A percentile compares a stretch with the other conserved stretches of the same genome.
Evolutionary conservation across 1,140 invertebrate genomes (phyloP).

Genomic region (Lethrus apterus): DNA sequence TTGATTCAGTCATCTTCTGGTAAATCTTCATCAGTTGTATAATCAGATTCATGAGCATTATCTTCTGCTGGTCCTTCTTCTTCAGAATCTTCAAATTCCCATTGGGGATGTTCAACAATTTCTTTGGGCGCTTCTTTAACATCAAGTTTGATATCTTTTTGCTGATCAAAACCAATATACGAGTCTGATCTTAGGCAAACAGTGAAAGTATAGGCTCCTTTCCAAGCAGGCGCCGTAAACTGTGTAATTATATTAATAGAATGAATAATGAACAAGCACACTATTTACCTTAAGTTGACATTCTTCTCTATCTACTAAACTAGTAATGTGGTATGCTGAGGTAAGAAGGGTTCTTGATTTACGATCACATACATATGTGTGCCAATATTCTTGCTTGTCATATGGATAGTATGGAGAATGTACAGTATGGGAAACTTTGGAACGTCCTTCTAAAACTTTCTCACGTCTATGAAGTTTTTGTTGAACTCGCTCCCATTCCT

Average conservation of each 20-base stretch:
- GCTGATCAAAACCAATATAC: constrained; percentile 87
- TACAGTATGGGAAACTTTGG: constrained; percentile 84
- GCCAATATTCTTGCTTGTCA: constrained; percentile 99
- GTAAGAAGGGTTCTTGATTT: constrained; percentile 86
- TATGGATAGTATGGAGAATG: constrained; percentile 94
- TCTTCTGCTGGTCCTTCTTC: constrained; percentile 70
- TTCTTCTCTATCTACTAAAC: constrained; percentile 71
- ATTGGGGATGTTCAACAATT: constrained; percentile 87
- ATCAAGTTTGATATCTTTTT: constrained; percentile 90
- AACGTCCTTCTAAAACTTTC: constrained; percentile 83
- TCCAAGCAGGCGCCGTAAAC: constrained; percentile 91
- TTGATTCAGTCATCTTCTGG: constrained; percentile 32
- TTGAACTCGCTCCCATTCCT: constrained; percentile 54
- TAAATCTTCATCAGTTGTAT: constrained; percentile 64
- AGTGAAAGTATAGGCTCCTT: constrained; percentile 88
- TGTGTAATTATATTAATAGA: constrained; percentile 19
- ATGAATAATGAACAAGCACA: background rate
- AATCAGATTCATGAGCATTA: constrained; percentile 59
- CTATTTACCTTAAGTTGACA: constrained; percentile 69
- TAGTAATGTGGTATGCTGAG: constrained; percentile 84
- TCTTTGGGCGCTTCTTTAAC: constrained; percentile 90
- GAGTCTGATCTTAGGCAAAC: constrained; percentile 88
- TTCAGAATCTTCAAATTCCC: constrained; percentile 92
- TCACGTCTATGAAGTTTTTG: constrained; percentile 73
- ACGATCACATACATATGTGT: constrained; percentile 94